Base-by-base conservation (phyloP, 2,113 vertebrate species). In the Barnardius zonarius region DNA sequence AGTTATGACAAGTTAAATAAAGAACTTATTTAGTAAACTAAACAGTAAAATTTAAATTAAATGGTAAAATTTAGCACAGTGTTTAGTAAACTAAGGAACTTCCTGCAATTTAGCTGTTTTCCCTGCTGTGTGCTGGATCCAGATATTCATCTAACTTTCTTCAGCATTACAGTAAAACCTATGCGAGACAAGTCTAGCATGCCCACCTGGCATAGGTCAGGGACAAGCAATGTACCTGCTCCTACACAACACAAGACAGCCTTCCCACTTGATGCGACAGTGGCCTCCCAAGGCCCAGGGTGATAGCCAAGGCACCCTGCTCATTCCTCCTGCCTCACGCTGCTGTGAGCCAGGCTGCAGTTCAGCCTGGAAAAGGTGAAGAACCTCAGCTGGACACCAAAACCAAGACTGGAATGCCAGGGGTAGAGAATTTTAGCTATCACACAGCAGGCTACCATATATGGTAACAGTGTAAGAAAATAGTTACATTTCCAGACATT, bases 261-360 rank as follows among this genome's bases (percentile, higher is more conserved):
- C 24, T 85, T 41, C 62, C 57, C 18, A 31, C 19, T 27, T 5
- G 0, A 18, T 17, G 35, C 0, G 2, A 63, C 0, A 1, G 28
- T 25, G 63, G 49, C 37, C 20, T 79, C 35, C 44, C 51, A 79
- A 41, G 15, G 27, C 61, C 39, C 7, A 2, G 20, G 3, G 20
- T 57, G 30, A 86, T 24, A 64, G 83, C 11, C 31, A 68, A 44
- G 39, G 44, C 2, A 4, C n/a, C 22, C 41, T 78, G 31, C 25
- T 41, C 79, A 22, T 25, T 76, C n/a, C n/a, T 55, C 15, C 43
- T 64, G 67, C 25, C n/a, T 16, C 30, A 37, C 4, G 52, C 62
- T 67, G 48, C 52, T 20, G 2, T 7, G 54, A 3, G 2, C 31
- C 49, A 19, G 31, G 27, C 17, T 82, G 20, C 46, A 63, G 49